Conservation (phyloP, 2,113 vertebrate genomes). For the Eclectus roratus region DNA sequence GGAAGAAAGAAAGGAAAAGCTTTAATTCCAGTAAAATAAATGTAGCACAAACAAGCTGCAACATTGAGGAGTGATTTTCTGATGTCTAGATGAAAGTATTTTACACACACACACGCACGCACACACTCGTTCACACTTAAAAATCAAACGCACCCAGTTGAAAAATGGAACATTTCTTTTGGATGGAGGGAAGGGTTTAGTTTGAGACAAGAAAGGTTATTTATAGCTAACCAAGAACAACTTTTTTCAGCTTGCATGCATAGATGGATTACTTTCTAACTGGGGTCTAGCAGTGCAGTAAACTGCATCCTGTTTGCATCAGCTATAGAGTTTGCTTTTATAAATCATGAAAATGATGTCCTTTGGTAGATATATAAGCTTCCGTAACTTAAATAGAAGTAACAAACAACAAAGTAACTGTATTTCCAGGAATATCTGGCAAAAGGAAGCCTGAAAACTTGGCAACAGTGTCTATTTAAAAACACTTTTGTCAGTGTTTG, state of each 20-base stretch:
- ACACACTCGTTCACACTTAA: not conserved
- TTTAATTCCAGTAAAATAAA: conserved; percentile 55
- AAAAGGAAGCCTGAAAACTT: conserved; percentile 60
- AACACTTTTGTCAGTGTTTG: not conserved
- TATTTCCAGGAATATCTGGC: conserved; percentile 51
- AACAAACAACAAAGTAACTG: conserved; percentile 57
- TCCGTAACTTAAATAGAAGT: conserved; percentile 67
- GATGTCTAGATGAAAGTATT: conserved; percentile 28
- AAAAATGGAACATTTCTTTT: conserved; percentile 61
- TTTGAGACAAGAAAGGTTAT: conserved; percentile 47
- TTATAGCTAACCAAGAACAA: conserved; percentile 57
- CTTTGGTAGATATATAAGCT: conserved; percentile 77
- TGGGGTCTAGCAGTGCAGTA: conserved; percentile 60
- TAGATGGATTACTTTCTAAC: conserved; percentile 66
- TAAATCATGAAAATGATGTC: conserved; percentile 57
- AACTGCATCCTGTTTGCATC: conserved; percentile 68
- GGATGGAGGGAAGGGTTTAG: conserved; percentile 37
- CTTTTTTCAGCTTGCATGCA: conserved; percentile 64
- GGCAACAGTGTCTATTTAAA: conserved; percentile 55
- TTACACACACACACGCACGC: not conserved
- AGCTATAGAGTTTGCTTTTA: conserved; percentile 68
- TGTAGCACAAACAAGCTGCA: conserved; percentile 55
- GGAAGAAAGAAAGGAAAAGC: not conserved
- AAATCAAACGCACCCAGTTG: not conserved
- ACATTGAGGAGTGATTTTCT: conserved; percentile 41